A percentile compares a stretch with the other conserved stretches of the same genome.
Evolutionary conservation across 2,888 invertebrate genomes (phyloP).

Genomic region (Pilophorus perplexus): DNA sequence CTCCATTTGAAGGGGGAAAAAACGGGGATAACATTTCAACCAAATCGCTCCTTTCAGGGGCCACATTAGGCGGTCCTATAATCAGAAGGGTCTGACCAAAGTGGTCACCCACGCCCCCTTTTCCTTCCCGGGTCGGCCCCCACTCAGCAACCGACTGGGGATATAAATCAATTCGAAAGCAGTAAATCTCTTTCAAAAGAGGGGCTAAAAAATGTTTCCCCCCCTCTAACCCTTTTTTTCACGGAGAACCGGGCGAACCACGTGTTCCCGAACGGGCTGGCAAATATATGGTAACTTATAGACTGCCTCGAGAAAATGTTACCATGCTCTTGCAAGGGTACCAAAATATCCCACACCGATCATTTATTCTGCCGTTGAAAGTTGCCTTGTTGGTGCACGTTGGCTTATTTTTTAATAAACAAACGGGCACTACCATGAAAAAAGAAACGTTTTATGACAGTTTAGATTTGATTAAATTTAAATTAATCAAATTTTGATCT

Average conservation of each 20-base stretch:
- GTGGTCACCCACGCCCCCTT: not conserved
- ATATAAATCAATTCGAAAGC: slow-evolving; percentile 14
- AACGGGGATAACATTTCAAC: slow-evolving; percentile 1
- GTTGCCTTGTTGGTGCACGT: no score
- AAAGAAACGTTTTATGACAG: no score
- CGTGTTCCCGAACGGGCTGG: not conserved
- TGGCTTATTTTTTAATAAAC: no score
- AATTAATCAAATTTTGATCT: no score
- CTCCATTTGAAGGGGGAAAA: slow-evolving; percentile 1
- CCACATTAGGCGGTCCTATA: slow-evolving; percentile 9
- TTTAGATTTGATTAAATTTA: no score
- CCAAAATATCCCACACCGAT: not conserved
- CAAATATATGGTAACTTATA: not conserved
- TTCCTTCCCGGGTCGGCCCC: not conserved
- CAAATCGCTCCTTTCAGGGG: not conserved
- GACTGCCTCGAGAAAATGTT: not conserved
- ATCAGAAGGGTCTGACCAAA: slow-evolving; percentile 8
- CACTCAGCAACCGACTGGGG: slow-evolving; percentile 12
- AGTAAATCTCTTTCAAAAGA: slow-evolving; percentile 6
- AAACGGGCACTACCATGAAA: no score
- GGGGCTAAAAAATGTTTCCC: slow-evolving; percentile 2
- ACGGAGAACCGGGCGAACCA: not conserved
- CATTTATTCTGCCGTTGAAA: not conserved
- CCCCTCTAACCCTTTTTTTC: slow-evolving; percentile 5
- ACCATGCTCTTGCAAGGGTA: not conserved